Evolutionary conservation across 2,888 invertebrate species (phyloP), one percentile per base, ranked within the genome.

Genomic region (Cyclophora albipunctata): DNA sequence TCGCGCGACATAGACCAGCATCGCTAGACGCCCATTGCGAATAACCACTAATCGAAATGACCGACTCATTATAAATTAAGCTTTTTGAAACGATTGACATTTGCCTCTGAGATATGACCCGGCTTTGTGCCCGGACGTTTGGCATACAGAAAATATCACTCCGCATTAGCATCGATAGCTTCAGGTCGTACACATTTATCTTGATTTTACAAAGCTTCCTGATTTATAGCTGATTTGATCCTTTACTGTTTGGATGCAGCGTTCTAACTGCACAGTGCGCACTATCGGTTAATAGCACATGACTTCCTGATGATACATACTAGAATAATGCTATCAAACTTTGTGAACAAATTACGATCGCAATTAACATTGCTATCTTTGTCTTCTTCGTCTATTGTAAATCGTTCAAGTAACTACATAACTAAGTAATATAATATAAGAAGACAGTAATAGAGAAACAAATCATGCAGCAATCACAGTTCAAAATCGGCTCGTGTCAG

Each of bases 1-100:
- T 70, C 74, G 66, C 67, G 62, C 59, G 62, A 58, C 55, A 60
- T 59, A 63, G 57, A 58, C 59, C 61, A 47, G 63, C 63, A 65
- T 62, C 62, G 57, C 53, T 47, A 49, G 44, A 34, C 45, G 48
- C 44, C 52, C 47, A 45, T 47, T 37, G 48, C 50, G 35, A 51
- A 54, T 48, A 47, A 54, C 50, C 57, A 52, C 57, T 67, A 60
- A 66, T 66, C 62, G 64, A 68, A 64, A 58, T 60, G 60, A 50
- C 57, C 51, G 53, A 56, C 53, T 50, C 55, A 67, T 67, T 66
- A 65, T 65, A 64, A 64, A 67, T 62, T 60, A 66, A 58, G 56
- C 61, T 59, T 52, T 66, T 61, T 55, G 52, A 53, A 63, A 48
- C 63, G 57, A 69, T 67, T 66, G 63, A 62, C 62, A 66, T 64